Conservation (phyloP, 2,113 vertebrate genomes). For the Garra rufa region DNA sequence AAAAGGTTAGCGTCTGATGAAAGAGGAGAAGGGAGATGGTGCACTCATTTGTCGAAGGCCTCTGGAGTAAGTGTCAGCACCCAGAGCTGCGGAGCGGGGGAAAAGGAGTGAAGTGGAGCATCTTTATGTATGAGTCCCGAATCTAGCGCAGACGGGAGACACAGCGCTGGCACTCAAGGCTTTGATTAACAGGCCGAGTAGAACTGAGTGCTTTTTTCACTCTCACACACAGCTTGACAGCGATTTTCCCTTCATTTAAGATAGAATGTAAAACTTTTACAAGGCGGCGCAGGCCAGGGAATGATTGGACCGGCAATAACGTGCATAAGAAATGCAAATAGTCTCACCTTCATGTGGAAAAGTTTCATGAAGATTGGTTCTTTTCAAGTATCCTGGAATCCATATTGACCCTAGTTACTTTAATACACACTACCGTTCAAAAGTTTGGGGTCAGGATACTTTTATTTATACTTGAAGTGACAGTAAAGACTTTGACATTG, state of each 20-base stretch:
- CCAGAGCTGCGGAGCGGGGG: conserved; percentile 20
- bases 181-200: conserved; percentile 58
- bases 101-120: conserved; percentile 66
- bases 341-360: conserved; percentile 21
- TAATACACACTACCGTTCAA: background rate
- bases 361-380: conserved; percentile 2
- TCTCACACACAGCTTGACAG: conserved; percentile 66
- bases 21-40: conserved; percentile 62
- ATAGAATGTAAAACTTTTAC: conserved; percentile 69
- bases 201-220: conserved; percentile 66
- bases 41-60: conserved; percentile 71
- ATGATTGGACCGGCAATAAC: conserved; percentile 61
- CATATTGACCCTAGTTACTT: background rate
- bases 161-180: conserved; percentile 36
- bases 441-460: background rate
- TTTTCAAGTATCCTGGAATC: background rate
- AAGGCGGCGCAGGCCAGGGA: conserved; percentile 57
- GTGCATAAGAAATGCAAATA: conserved; percentile 32
- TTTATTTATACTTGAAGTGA: too few species aligned
- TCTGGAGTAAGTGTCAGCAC: conserved; percentile 39
- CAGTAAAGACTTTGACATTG: background rate
- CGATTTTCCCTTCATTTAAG: conserved; percentile 75
- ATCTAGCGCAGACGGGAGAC: conserved; percentile 31
- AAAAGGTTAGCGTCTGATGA: conserved; percentile 72
- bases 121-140: conserved; percentile 73